Percentiles rank a stretch among this genome's conserved stretches.
These are phyloP conservation scores for Agonopterix heracliana DNA, from an alignment of 2,888 invertebrate genomes.

Conservation along the genomic window DNA sequence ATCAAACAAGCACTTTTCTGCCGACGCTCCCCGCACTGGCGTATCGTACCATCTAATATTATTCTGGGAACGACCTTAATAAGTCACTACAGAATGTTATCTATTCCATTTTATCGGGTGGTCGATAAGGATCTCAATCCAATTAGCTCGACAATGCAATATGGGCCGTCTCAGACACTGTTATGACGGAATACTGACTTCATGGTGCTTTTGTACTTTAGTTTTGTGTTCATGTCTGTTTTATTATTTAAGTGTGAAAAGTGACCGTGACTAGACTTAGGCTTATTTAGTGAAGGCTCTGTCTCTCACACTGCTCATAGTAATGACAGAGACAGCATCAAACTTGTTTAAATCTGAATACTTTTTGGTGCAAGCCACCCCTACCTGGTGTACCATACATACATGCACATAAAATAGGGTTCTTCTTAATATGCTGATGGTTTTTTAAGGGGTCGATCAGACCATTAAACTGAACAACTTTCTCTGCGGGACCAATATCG, in stretches of 20 bases:
- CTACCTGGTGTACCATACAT: no score
- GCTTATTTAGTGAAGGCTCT: no score
- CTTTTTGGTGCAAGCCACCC: no score
- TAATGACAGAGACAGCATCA: no score
- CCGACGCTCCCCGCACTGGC: constrained; percentile 54
- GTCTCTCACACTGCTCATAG: no score
- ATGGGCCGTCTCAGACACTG: constrained; percentile 62
- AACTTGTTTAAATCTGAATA: no score
- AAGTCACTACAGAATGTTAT: constrained; percentile 78
- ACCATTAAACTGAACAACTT: no score
- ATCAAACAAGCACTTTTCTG: constrained; percentile 28
- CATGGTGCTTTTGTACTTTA: constrained; percentile 16
- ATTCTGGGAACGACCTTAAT: constrained; percentile 78
- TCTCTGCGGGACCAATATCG: no score
- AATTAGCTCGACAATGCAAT: constrained; percentile 76
- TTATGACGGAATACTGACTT: constrained; percentile 54
- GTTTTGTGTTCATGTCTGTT: constrained; percentile 5
- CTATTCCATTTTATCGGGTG: constrained; percentile 74
- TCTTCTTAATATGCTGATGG: no score
- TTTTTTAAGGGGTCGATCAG: no score
- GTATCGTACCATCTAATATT: constrained; percentile 75
- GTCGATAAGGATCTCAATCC: constrained; percentile 73
- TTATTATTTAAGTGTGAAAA: background rate
- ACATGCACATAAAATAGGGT: no score
- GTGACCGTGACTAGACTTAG: no score